Evolutionary conservation across 2,888 invertebrate species (phyloP), one percentile per base, ranked within the genome.

Genomic region (Agrilus biguttatus): DNA sequence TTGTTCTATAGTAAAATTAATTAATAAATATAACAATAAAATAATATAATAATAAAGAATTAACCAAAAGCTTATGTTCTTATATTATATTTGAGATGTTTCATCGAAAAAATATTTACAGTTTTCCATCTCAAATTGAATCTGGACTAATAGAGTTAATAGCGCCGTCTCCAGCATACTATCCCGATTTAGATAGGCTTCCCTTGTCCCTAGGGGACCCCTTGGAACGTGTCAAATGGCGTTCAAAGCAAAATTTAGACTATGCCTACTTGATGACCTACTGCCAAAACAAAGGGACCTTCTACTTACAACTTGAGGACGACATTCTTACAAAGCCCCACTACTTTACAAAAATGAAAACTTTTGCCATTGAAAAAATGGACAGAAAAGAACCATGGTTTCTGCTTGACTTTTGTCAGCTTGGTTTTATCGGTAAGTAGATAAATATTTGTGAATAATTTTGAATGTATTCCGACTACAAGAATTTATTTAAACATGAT

Each of bases 241-340:
- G 95, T 41, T 88, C 92, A 4, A 96, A 96, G 58, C 95, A 96
- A 63, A 95, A 95, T 62, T 69, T 95, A 44, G 95, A 96, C 62
- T 90, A 85, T 58, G 83, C 91, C 0, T 96, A 85, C 63, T 71
- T 96, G 12, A 96, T 96, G 95, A 82, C 92, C 44, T 93, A 93
- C 59, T 86, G 88, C 1, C 85, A 88, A 56, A 76, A 83, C 0
- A 83, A 83, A 60, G 95, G 86, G 45, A 80, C 80, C 1, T 93
- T 86, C 65, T 96, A 93, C 61, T 77, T 93, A 14, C 87, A 95
- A 74, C 69, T 96, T 8, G 95, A 96, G 65, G 95, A 96, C 60
- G 95, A 96, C 59, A 87, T 96, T 41, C 69, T 93, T 32, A 86
- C 92, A 0, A 90, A 88, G 59, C 77, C 79, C 1, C 78, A 84